A percentile compares a stretch with the other conserved stretches of the same genome.
These are phyloP conservation scores for Ditula angustiorana DNA, from an alignment of 2,888 invertebrate species.

Conservation along the genomic window DNA sequence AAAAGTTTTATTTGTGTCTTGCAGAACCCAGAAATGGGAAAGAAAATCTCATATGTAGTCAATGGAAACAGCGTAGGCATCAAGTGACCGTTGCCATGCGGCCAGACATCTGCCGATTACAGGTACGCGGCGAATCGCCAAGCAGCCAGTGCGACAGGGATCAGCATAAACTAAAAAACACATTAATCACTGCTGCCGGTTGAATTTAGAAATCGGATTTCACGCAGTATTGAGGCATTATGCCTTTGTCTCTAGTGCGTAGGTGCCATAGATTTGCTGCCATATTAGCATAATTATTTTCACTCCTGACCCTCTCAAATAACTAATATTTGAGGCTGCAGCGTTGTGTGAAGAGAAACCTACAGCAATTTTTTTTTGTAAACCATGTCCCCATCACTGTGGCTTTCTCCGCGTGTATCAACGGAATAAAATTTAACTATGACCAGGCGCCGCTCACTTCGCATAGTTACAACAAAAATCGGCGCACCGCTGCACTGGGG, in stretches of 20 bases:
- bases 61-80: constrained; percentile 58
- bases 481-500: no score
- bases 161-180: constrained; percentile 61
- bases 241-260: constrained; percentile 2
- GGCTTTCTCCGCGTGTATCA: no score
- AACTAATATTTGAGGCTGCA: not conserved
- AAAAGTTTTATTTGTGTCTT: no score
- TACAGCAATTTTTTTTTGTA: no score
- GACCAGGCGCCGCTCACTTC: no score
- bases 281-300: not conserved
- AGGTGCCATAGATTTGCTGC: not conserved
- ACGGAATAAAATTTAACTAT: no score
- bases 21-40: constrained; percentile 17
- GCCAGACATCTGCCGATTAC: constrained; percentile 73
- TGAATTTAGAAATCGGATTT: constrained; percentile 56
- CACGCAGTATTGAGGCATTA: not conserved
- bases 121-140: constrained; percentile 74
- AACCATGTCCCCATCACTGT: no score
- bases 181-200: constrained; percentile 66
- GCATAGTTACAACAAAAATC: no score
- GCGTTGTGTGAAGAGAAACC: no score
- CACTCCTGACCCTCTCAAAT: not conserved
- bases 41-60: constrained; percentile 1
- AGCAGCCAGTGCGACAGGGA: constrained; percentile 73
- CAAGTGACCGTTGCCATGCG: constrained; percentile 51